Evolutionary conservation across 2,888 invertebrate genomes (phyloP).

Genomic region (Amaurobius ferox): DNA sequence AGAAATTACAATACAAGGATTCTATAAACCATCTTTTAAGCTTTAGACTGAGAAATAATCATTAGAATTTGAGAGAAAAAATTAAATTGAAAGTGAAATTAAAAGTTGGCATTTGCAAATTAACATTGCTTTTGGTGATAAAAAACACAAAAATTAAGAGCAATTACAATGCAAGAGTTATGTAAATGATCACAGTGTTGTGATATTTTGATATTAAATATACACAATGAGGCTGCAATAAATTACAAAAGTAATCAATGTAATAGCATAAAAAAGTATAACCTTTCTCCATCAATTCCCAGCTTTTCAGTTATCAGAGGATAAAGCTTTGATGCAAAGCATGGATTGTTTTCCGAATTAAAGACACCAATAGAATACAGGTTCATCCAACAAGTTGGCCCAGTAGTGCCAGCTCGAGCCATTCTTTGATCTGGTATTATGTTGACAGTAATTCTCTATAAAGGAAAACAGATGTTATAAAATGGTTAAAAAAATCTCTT

Average conservation of each 20-base stretch:
- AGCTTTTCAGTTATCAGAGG: slow-evolving; percentile 53
- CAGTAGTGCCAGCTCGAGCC: slow-evolving; percentile 47
- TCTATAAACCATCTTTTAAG: no score
- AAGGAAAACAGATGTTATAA: no score
- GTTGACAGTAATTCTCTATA: slow-evolving; percentile 44
- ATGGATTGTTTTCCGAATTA: slow-evolving; percentile 57
- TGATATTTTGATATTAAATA: background rate
- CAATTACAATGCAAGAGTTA: background rate
- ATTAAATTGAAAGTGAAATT: no score
- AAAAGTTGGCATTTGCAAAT: no score
- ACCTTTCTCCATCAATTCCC: slow-evolving; percentile 52
- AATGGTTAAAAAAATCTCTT: no score
- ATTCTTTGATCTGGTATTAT: slow-evolving; percentile 50
- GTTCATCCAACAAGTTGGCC: slow-evolving; percentile 59
- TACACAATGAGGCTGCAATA: background rate
- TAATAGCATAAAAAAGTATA: no score
- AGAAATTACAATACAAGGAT: no score
- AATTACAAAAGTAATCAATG: background rate
- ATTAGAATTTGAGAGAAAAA: no score
- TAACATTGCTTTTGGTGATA: no score
- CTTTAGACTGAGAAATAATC: no score
- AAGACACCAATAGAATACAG: slow-evolving; percentile 69
- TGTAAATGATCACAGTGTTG: background rate
- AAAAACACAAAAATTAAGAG: background rate
- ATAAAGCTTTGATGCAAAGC: slow-evolving; percentile 49